A percentile compares a stretch with the other conserved stretches of the same genome.
phyloP scores from a whole-genome alignment of 2,888 invertebrate species.

The Temnothorax rugatulus region DNA sequence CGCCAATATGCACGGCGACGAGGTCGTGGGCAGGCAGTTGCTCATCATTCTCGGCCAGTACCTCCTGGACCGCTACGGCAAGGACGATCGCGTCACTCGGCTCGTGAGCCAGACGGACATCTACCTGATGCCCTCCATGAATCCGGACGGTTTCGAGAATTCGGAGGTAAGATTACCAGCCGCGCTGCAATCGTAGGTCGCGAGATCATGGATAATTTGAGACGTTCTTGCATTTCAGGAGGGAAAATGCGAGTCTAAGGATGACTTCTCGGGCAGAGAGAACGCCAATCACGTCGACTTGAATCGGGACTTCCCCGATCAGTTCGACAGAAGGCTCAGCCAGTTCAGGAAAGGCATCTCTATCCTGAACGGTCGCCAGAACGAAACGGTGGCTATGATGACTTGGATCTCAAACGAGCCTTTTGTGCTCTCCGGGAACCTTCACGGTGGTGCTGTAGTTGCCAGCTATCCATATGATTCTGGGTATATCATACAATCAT shows the following conservation, averaged over 20 bases:
- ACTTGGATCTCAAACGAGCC: constrained; percentile 95
- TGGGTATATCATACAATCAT: constrained; percentile 86
- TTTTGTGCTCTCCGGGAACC: constrained; percentile 97
- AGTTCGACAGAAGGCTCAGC: constrained; percentile 88
- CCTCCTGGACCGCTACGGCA: constrained; percentile 92
- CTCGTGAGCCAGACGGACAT: constrained; percentile 96
- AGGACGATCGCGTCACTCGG: constrained; percentile 90
- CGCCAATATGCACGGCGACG: constrained; percentile 99
- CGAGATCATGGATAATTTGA: neutral
- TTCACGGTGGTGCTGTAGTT: constrained; percentile 98
- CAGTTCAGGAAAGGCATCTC: constrained; percentile 85
- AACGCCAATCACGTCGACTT: constrained; percentile 94
- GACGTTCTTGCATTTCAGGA: constrained; percentile 87
- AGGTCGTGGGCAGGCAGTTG: constrained; percentile 94
- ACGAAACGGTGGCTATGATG: constrained; percentile 96
- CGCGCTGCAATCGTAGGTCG: no score
- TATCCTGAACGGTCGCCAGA: constrained; percentile 90
- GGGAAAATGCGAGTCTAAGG: constrained; percentile 92
- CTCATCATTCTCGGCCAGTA: constrained; percentile 94
- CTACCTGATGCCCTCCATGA: constrained; percentile 98
- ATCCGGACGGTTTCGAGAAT: constrained; percentile 98
- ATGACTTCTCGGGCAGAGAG: constrained; percentile 90
- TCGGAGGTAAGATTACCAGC: constrained; percentile 89
- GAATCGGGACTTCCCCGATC: constrained; percentile 97
- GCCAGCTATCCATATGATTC: constrained; percentile 99